phyloP scores from a whole-genome alignment of 2,888 invertebrate genomes.

The Papilio protenor region DNA sequence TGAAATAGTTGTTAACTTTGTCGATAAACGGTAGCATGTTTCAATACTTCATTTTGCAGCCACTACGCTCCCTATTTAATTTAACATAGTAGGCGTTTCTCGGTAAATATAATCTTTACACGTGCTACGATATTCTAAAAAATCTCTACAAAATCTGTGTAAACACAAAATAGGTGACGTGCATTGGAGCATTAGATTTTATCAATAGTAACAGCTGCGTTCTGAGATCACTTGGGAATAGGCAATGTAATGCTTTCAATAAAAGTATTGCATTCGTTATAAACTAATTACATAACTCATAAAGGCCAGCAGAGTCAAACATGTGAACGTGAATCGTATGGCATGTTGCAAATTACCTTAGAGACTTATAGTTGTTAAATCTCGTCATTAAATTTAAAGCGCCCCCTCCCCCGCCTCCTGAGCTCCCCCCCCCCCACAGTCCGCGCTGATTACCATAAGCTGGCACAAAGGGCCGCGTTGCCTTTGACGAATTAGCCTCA shows the following conservation, averaged over 20 bases:
- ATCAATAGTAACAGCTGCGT: not conserved
- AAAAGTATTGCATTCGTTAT: not conserved
- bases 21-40: slow-evolving; percentile 7
- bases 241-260: not conserved
- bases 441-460: slow-evolving; percentile 80
- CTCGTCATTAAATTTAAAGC: slow-evolving; percentile 65
- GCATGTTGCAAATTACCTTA: slow-evolving; percentile 36
- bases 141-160: not conserved
- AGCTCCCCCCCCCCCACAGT: slow-evolving; percentile 62
- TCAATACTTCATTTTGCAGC: not conserved
- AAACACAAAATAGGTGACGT: not conserved
- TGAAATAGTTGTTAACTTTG: slow-evolving; percentile 18
- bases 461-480: slow-evolving; percentile 74
- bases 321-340: slow-evolving; percentile 27
- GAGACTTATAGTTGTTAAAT: slow-evolving; percentile 55
- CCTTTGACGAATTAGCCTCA: slow-evolving; percentile 82
- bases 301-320: not conserved
- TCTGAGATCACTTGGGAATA: not conserved
- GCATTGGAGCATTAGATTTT: not conserved
- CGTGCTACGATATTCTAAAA: not conserved
- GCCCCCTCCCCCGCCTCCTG: slow-evolving; percentile 48
- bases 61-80: not conserved
- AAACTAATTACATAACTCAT: not conserved
- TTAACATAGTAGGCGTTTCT: not conserved
- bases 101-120: not conserved